Conservation (phyloP, 2,797 vertebrate genomes). For the Sebastes taczanowskii region DNA sequence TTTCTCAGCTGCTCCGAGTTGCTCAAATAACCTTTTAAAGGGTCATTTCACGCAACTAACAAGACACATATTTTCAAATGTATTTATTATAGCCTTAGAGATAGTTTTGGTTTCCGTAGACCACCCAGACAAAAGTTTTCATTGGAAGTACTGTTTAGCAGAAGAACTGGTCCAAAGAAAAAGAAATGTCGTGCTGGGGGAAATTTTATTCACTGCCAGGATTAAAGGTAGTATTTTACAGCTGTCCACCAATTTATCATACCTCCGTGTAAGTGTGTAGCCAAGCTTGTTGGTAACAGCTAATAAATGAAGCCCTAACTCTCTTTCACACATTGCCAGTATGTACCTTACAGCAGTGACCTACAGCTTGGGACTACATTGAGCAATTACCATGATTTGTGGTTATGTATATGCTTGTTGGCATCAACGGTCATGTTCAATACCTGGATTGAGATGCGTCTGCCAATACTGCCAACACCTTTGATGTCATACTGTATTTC, state of each 20-base stretch:
- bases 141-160: background rate
- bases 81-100: background rate
- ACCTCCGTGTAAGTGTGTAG: background rate
- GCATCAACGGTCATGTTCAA: background rate
- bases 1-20: slow-evolving; percentile 11
- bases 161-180: background rate
- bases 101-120: background rate
- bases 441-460: background rate
- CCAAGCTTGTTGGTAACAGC: background rate
- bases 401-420: background rate
- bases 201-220: background rate
- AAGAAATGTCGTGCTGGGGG: background rate
- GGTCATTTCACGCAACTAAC: background rate
- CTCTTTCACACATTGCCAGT: background rate
- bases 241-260: background rate
- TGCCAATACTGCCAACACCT: slow-evolving; percentile 13
- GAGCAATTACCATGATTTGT: background rate
- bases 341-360: background rate
- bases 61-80: background rate
- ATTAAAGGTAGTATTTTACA: background rate
- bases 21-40: background rate
- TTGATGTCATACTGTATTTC: slow-evolving; percentile 12
- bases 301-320: background rate
- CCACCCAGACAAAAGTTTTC: background rate
- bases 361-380: background rate